These are phyloP conservation scores for Polypedilum pembai DNA, from an alignment of 1,140 invertebrate species.

Conservation along the genomic window DNA sequence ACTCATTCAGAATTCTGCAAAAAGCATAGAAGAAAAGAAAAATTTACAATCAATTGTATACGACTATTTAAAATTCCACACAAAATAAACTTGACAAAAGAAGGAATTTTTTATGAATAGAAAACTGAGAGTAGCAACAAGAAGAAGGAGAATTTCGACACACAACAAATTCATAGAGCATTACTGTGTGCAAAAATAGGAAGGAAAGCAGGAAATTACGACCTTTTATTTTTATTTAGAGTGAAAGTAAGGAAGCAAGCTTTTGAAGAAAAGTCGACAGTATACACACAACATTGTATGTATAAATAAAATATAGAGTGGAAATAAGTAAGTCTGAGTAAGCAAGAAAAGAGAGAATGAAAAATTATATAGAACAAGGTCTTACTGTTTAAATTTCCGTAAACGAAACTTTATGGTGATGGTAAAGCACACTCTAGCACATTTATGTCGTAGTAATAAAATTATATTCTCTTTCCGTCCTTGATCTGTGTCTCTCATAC, in stretches of 20 bases:
- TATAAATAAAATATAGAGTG: too few relatives aligned
- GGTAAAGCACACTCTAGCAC: not conserved
- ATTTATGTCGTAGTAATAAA: not conserved
- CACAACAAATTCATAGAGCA: too few relatives aligned
- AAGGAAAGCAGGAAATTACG: not conserved
- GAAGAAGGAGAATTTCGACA: too few relatives aligned
- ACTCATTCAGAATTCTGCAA: too few relatives aligned
- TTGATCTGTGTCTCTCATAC: not conserved
- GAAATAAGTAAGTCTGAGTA: too few relatives aligned
- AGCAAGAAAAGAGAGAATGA: too few relatives aligned
- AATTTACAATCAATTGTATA: not conserved
- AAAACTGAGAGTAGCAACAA: too few relatives aligned
- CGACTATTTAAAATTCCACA: constrained; percentile 6
- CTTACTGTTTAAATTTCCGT: constrained; percentile 18
- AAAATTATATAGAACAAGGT: not conserved
- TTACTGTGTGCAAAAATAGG: too few relatives aligned
- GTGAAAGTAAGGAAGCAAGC: not conserved
- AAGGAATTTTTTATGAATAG: not conserved
- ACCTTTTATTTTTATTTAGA: constrained; percentile 10
- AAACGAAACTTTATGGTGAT: constrained; percentile 9
- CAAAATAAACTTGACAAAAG: not conserved
- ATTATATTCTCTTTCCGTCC: constrained; percentile 8
- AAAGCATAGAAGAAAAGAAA: too few relatives aligned
- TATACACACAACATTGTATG: too few relatives aligned
- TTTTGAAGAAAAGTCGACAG: too few relatives aligned